Base-by-base conservation (phyloP, 2,113 vertebrate species). In the Ardeotis arabs region DNA sequence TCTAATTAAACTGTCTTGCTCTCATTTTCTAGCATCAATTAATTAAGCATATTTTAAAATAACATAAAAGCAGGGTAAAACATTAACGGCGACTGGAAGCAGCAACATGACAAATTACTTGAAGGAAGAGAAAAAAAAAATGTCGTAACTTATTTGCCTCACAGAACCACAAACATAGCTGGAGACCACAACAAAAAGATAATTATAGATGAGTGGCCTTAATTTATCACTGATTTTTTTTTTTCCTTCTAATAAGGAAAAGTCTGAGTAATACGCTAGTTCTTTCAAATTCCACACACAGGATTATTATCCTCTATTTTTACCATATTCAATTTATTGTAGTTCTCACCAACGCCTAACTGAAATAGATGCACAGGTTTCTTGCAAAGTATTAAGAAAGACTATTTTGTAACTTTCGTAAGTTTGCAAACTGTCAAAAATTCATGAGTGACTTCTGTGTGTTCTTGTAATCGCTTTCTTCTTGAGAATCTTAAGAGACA, bases 1-100 rank as follows among this genome's bases (percentile, higher is more conserved):
- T 41, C 66, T 58, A 92, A 95, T 95, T 93, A 76, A 93, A 37
- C 33, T 68, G 50, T 82, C 24, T 91, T 89, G 77, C 22, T 89
- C 92, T 90, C 70, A 76, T 93, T 95, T 92, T 87, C 72, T 58
- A 72, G 16, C 70, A 87, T 59, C 52, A 90, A 83, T 72, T 91
- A 87, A 95, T 84, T 39, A 95, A 82, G 49, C 19, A 53, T 62
- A 92, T 94, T 95, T 89, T 89, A 80, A 88, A 89, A 35, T 63
- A 89, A 89, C 70, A 76, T 80, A 87, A 92, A 89, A 91, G 59
- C 35, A 85, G 67, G 25, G 31, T 68, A 72, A 92, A 95, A 90
- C 14, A 74, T 68, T 87, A 89, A 76, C 22, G 23, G 44, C 73
- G 41, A 81, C 73, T 87, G 29, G 53, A 82, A 39, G 64, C 74